Percentiles rank a stretch among this genome's conserved stretches.
These are phyloP conservation scores for Aporrectodea caliginosa DNA, from an alignment of 1,140 invertebrate species.

Conservation along the genomic window DNA sequence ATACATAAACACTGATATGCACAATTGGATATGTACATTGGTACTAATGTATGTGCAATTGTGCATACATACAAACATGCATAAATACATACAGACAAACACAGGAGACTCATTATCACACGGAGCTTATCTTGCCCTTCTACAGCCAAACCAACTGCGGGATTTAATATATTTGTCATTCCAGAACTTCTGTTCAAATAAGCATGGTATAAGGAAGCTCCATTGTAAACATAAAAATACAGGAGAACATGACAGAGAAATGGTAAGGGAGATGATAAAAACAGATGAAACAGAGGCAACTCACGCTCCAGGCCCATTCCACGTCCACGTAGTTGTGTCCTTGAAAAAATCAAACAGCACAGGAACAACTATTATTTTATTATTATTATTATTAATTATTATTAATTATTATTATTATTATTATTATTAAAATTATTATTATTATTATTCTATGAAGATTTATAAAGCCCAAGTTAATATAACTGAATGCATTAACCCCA, in stretches of 20 bases:
- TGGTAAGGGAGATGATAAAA: not conserved
- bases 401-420: not conserved
- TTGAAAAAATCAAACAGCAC: conserved; percentile 61
- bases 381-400: not conserved
- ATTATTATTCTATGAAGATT: not conserved
- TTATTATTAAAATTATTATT: not conserved
- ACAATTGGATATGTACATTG: too few relatives aligned
- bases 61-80: too few relatives aligned
- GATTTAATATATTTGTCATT: not conserved
- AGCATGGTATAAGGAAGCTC: too few relatives aligned
- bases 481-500: too few relatives aligned
- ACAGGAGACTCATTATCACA: not conserved
- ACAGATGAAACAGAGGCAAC: conserved; percentile 51
- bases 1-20: too few relatives aligned
- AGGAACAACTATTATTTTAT: conserved; percentile 1
- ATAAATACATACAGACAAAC: not conserved
- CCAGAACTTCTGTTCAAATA: not conserved
- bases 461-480: too few relatives aligned
- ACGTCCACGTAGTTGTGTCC: conserved; percentile 94
- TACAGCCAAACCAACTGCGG: not conserved
- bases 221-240: not conserved
- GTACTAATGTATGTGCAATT: too few relatives aligned
- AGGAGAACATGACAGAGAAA: not conserved
- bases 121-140: not conserved
- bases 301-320: conserved; percentile 93